Percentiles rank a stretch among this genome's conserved stretches.
These are phyloP conservation scores for Abrostola triplasia DNA, from an alignment of 2,888 invertebrate species.

Conservation along the genomic window DNA sequence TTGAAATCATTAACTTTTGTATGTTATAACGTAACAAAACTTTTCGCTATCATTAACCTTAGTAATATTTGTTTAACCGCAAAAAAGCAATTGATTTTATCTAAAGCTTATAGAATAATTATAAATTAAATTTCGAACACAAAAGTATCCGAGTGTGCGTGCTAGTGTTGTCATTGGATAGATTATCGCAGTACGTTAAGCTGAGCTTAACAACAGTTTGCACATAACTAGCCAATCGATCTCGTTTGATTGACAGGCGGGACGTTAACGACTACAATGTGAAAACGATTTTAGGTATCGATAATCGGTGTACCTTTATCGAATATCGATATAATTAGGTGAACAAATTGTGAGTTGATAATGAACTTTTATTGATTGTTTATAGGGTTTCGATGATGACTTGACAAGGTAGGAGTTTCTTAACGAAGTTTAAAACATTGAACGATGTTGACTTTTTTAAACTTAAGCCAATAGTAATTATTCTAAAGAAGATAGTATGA, in stretches of 20 bases:
- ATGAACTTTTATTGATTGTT: conserved; percentile 37
- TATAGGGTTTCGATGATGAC: conserved; percentile 29
- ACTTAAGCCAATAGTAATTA: too few species aligned
- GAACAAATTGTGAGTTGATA: conserved; percentile 17
- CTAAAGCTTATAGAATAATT: conserved; percentile 16
- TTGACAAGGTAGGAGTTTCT: conserved; percentile 27
- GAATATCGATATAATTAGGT: conserved; percentile 34
- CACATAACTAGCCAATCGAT: conserved; percentile 74
- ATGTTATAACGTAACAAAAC: too few species aligned
- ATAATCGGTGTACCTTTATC: conserved; percentile 14
- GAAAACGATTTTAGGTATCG: conserved; percentile 45
- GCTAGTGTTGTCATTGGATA: conserved; percentile 70
- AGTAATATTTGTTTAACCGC: background rate
- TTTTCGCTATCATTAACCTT: background rate
- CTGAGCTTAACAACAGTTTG: conserved; percentile 77
- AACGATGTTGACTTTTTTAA: too few species aligned
- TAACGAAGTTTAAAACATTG: too few species aligned
- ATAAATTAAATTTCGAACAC: conserved; percentile 43
- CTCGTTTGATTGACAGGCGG: conserved; percentile 72
- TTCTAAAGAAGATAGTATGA: too few species aligned
- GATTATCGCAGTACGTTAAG: conserved; percentile 73
- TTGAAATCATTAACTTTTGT: too few species aligned
- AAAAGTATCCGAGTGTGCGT: conserved; percentile 63
- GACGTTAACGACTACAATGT: conserved; percentile 54
- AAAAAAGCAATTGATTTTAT: background rate